Evolutionary conservation across 2,797 vertebrate species (phyloP), one percentile per base, ranked within the genome.

Genomic region (Dermochelys coriacea): DNA sequence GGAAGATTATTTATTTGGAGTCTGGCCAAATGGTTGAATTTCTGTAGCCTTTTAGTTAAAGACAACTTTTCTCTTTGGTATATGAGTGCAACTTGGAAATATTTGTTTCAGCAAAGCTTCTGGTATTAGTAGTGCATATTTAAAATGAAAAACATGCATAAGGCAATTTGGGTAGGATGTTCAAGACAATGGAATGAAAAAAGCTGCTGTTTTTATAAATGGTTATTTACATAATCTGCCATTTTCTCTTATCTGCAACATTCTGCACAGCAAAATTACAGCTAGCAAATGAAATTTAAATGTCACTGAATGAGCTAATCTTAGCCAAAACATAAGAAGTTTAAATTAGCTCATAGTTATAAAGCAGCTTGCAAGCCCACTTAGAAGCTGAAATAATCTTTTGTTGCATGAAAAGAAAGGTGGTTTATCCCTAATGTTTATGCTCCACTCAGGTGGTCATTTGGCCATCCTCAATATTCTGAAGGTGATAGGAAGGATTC

Each of bases 191-290:
- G 37, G 88, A 80, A 52, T 88, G 86, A 90, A 85, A 82, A 80
- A 96, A 80, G 10, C 87, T 89, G 8, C 51, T 87, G 21, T 50
- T 71, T 95, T 96, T 96, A 84, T 94, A 95, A 96, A 92, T 54
- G 68, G 49, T 75, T 96, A 88, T 95, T 98, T 97, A 97, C 95
- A 95, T 97, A 97, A 95, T 96, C 91, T 95, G 86, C 71, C 88
- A 90, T 97, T 97, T 97, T 90, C 93, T 95, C 86, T 93, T 97
- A 97, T 89, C 93, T 97, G 84, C 68, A 93, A 78, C 31, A 81
- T 57, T 97, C 88, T 96, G 88, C 91, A 95, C 94, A 96, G 95
- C 84, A 96, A 98, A 96, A 97, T 94, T 95, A 93, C 87, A 95
- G 68, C 1, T 3, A 87, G 81, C 80, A 93, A 97, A 97, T 95